Base-by-base conservation (phyloP, 2,113 vertebrate species). In the Zosterops japonicus region DNA sequence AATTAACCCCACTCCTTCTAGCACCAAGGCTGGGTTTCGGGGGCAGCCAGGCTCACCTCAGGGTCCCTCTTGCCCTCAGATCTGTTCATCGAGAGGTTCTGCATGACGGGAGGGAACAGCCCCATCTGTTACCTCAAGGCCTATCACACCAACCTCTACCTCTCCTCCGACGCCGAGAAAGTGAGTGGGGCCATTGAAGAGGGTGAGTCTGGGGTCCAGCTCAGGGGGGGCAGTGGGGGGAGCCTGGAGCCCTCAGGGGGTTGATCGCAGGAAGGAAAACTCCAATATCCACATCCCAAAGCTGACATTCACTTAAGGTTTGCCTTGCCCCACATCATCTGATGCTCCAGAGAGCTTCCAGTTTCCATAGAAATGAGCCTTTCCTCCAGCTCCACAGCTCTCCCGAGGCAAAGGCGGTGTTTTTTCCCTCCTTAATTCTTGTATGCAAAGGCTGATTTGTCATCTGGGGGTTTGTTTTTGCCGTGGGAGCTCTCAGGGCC, bases 51-150 rank as follows among this genome's bases (percentile, higher is more conserved):
- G 31, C 82, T 92, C 71, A 95, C 14, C 25, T 12, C 0, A 0
- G 25, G 41, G 52, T 92, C 33, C 21, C 1, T 83, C 67, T 27
- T 19, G 59, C 94, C 91, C 87, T 59, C 96, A 99, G 99, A 98
- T 83, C 96, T 99, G 89, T 98, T 99, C 96, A 98, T 99, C 12
- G 99, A 99, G 96, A 98, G 99, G 86, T 99, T 99, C 98, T 99
- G 99, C 95, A 99, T 99, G 99, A 99, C 99, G 0, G 99, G 99
- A 23, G 99, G 99, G 83, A 99, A 99, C 76, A 99, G 99, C 97
- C 99, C 99, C 60, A 99, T 99, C 76, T 98, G 98, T 95, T 99
- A 99, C 96, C 96, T 99, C 95, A 99, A 99, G 97, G 99, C 99
- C 49, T 99, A 99, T 83, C 98, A 99, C 97, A 98, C 99, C 80